A percentile compares a stretch with the other conserved stretches of the same genome.
Evolutionary conservation across 53 echinoderm and acorn worm genomes (phyloP).

Genomic region (Echinarachnius parma): DNA sequence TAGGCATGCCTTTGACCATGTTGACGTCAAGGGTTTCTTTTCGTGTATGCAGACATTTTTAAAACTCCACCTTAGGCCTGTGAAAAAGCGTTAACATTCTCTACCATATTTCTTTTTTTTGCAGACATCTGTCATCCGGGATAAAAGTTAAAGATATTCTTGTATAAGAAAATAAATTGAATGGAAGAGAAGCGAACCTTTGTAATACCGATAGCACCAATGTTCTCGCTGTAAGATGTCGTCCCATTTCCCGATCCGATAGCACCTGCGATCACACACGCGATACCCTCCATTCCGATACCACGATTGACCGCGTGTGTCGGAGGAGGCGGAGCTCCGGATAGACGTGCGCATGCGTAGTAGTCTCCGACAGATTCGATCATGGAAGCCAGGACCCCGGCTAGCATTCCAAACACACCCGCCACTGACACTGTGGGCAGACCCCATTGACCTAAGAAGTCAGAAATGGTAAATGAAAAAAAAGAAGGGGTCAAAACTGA

Average conservation of each 20-base stretch:
- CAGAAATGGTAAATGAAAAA: too few species aligned
- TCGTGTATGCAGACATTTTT: too few species aligned
- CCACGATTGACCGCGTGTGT: slow-evolving; percentile 62
- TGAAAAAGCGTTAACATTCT: too few species aligned
- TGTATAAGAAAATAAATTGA: too few species aligned
- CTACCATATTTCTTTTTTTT: too few species aligned
- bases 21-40: too few species aligned
- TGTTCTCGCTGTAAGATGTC: slow-evolving; percentile 75
- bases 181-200: slow-evolving; percentile 52
- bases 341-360: slow-evolving; percentile 79
- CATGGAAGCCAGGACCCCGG: slow-evolving; percentile 79
- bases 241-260: slow-evolving; percentile 70
- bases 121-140: too few species aligned
- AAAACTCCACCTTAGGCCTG: too few species aligned
- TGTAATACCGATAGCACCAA: slow-evolving; percentile 89
- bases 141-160: too few species aligned
- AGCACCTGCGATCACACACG: slow-evolving; percentile 58
- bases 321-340: slow-evolving; percentile 79
- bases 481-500: too few species aligned
- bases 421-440: slow-evolving; percentile 65
- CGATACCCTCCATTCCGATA: slow-evolving; percentile 57
- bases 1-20: too few species aligned
- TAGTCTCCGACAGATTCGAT: slow-evolving; percentile 85
- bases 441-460: slow-evolving; percentile 85
- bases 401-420: slow-evolving; percentile 69